Evolutionary conservation across 2,797 vertebrate species (phyloP), one percentile per base, ranked within the genome.

Genomic region (Halcyon leucocephala): DNA sequence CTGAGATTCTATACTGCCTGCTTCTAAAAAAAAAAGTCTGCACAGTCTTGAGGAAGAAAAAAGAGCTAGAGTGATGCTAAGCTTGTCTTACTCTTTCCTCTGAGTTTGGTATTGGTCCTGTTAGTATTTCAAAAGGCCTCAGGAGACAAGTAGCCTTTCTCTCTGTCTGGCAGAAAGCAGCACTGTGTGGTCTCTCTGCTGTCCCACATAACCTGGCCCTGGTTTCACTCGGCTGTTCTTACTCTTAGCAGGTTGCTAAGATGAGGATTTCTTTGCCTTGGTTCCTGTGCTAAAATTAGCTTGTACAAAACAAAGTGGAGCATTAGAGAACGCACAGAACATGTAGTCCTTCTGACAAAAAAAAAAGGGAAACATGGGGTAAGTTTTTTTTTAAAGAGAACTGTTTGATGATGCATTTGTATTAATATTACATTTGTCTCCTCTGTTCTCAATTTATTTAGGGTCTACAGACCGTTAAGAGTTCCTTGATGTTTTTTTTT

Each of bases 171-270:
- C 61, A 25, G 5, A 37, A 67, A 86, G 51, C 41, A 86, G 10
- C 2, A 2, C 10, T 3, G 7, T 3, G 0, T 5, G 4, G 52
- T 67, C 15, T 35, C 17, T 82, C 41, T 9, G 8, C 14, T 2
- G 1, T 29, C 29, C n/a, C 48, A 12, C 18, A 44, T 7, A 78
- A 54, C 4, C 15, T 37, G 15, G 12, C 15, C 15, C 13, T 82
- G n/a, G 19, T 33, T 66, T 80, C 19, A 37, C 39, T 73, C 0
- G 0, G 2, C 4, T 71, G 12, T 65, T 61, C 21, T 80, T 72
- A 72, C 17, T 3, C 24, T 64, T 74, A 92, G 4, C 15, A 81
- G 22, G 9, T 29, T 74, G 13, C 29, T 76, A 46, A 44, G 7
- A 72, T 35, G 25, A 60, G 5, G 7, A 57, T 51, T 52, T 35